Percentiles rank a stretch among this genome's conserved stretches.
Evolutionary conservation across 2,888 invertebrate genomes (phyloP).

Genomic region (Drosophila histrio): DNA sequence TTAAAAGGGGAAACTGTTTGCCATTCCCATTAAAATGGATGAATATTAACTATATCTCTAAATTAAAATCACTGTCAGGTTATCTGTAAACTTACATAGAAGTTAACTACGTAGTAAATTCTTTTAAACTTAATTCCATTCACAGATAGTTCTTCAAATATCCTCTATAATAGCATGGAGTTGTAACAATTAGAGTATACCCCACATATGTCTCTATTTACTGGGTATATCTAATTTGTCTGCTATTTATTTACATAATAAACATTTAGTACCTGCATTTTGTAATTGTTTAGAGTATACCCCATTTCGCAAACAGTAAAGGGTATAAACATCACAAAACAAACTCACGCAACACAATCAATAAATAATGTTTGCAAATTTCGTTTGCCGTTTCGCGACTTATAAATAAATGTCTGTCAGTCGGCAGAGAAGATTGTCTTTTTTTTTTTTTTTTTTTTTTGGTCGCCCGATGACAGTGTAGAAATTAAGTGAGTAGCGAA

Average conservation of each 20-base stretch:
- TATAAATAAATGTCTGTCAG: slow-evolving; percentile 19
- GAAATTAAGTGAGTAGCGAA: slow-evolving; percentile 13
- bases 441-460: neutral
- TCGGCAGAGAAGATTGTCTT: neutral
- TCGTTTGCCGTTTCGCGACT: slow-evolving; percentile 21
- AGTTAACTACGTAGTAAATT: too few relatives aligned
- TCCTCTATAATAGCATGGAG: too few relatives aligned
- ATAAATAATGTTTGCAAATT: slow-evolving; percentile 43
- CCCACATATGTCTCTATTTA: too few relatives aligned
- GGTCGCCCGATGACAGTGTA: slow-evolving; percentile 3
- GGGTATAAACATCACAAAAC: slow-evolving; percentile 11
- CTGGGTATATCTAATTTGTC: neutral
- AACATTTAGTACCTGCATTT: neutral
- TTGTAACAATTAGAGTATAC: too few relatives aligned
- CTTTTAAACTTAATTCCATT: too few relatives aligned
- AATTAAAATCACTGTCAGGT: too few relatives aligned
- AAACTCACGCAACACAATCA: slow-evolving; percentile 23
- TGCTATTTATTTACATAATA: neutral
- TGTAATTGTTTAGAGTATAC: neutral
- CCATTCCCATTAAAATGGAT: neutral
- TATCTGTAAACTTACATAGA: too few relatives aligned
- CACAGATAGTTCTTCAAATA: too few relatives aligned
- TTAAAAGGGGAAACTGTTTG: neutral
- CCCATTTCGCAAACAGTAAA: neutral
- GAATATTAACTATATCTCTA: too few relatives aligned